Percentiles rank a stretch among this genome's conserved stretches.
These are phyloP conservation scores for Amaurobius ferox DNA, from an alignment of 2,888 invertebrate genomes.

Conservation along the genomic window DNA sequence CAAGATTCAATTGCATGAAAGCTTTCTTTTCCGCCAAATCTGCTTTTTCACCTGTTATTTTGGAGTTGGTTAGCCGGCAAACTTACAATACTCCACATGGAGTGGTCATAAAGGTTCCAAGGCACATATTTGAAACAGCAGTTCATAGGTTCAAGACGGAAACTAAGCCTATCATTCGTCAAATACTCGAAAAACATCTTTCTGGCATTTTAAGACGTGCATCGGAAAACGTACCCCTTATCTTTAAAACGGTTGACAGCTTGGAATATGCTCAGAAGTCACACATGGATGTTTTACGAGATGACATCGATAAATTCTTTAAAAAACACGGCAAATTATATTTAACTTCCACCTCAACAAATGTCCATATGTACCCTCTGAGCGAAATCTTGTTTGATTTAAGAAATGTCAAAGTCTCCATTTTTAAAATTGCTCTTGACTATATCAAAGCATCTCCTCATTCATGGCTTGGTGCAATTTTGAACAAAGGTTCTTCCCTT, in stretches of 20 bases:
- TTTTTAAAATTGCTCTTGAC: slow-evolving; percentile 15
- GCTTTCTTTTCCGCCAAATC: slow-evolving; percentile 30
- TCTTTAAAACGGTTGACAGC: not conserved
- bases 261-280: not conserved
- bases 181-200: slow-evolving; percentile 5
- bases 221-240: not conserved
- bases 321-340: not conserved
- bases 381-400: slow-evolving; percentile 38
- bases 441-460: not conserved
- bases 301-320: not conserved
- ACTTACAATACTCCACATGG: slow-evolving; percentile 18
- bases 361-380: slow-evolving; percentile 7
- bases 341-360: not conserved
- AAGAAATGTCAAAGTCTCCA: slow-evolving; percentile 19
- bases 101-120: slow-evolving; percentile 14
- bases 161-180: slow-evolving; percentile 22
- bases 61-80: slow-evolving; percentile 19
- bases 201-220: not conserved
- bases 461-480: not conserved
- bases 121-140: not conserved
- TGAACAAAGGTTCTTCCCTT: too few relatives aligned
- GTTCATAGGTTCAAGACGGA: not conserved
- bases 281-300: slow-evolving; percentile 8
- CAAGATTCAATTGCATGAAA: slow-evolving; percentile 3
- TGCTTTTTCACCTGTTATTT: slow-evolving; percentile 13